Conservation (phyloP, 92 coral and sea anemone species). For the Siderastrea radians region DNA sequence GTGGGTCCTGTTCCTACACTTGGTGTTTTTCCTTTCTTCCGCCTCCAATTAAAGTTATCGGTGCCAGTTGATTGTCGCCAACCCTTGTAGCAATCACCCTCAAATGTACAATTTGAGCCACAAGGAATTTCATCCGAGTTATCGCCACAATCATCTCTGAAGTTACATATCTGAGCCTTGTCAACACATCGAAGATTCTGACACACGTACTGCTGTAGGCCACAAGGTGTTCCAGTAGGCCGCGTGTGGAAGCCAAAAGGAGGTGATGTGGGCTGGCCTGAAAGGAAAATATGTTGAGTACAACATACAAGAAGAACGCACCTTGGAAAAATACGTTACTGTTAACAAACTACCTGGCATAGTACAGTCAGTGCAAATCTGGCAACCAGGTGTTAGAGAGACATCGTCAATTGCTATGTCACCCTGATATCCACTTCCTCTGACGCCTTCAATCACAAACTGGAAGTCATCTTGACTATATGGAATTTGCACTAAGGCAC, state of each 20-base stretch:
- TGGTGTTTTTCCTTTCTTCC: slow-evolving; percentile 85
- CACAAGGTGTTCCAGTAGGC: slow-evolving; percentile 91
- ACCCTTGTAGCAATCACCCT: slow-evolving; percentile 92
- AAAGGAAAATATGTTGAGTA: background rate
- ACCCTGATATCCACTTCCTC: slow-evolving; percentile 93
- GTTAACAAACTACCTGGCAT: slow-evolving; percentile 67
- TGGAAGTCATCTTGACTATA: slow-evolving; percentile 80
- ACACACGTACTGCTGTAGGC: slow-evolving; percentile 87
- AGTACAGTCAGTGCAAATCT: slow-evolving; percentile 79
- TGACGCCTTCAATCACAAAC: slow-evolving; percentile 92
- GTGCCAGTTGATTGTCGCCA: slow-evolving; percentile 92
- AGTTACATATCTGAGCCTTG: slow-evolving; percentile 96
- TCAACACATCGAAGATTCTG: slow-evolving; percentile 93
- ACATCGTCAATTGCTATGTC: slow-evolving; percentile 97
- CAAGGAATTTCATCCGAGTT: slow-evolving; percentile 97
- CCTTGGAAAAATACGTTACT: too few species aligned
- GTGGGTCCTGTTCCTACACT: slow-evolving; percentile 89
- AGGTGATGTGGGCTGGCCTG: slow-evolving; percentile 93
- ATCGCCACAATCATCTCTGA: slow-evolving; percentile 94
- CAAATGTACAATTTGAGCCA: slow-evolving; percentile 92
- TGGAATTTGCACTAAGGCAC: slow-evolving; percentile 74
- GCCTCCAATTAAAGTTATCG: slow-evolving; percentile 95
- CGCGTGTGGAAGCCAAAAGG: slow-evolving; percentile 99
- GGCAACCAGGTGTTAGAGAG: slow-evolving; percentile 89
- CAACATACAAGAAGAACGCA: too few species aligned